Evolutionary conservation across 2,888 invertebrate species (phyloP).

Genomic region (Helleia helle): DNA sequence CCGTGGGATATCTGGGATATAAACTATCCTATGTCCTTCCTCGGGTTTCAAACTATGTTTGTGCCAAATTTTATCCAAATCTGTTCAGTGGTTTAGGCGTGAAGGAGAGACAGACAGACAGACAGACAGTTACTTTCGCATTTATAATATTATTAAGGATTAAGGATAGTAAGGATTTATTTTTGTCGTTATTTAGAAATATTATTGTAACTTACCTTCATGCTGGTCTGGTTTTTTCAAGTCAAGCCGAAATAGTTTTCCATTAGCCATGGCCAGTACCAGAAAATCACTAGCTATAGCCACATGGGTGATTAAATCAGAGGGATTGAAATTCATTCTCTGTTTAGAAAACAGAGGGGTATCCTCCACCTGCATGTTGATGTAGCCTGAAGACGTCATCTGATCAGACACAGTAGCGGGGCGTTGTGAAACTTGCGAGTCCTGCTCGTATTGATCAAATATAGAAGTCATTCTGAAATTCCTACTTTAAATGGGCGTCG

Average conservation of each 20-base stretch:
- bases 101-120: too few relatives aligned
- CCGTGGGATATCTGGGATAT: too few relatives aligned
- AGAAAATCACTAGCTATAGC: constrained; percentile 88
- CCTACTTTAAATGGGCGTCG: too few relatives aligned
- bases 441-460: constrained; percentile 88
- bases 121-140: too few relatives aligned
- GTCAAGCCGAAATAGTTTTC: constrained; percentile 85
- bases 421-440: constrained; percentile 72
- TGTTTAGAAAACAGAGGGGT: constrained; percentile 90
- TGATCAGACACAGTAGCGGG: constrained; percentile 48
- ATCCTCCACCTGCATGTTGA: constrained; percentile 75
- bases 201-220: constrained; percentile 81
- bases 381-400: constrained; percentile 68
- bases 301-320: constrained; percentile 85
- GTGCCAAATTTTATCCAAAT: too few relatives aligned
- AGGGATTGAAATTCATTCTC: constrained; percentile 85
- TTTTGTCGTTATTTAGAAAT: too few relatives aligned
- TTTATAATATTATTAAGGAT: too few relatives aligned
- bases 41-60: too few relatives aligned
- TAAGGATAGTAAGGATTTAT: too few relatives aligned
- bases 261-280: constrained; percentile 88
- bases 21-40: too few relatives aligned
- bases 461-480: constrained; percentile 81
- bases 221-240: constrained; percentile 83
- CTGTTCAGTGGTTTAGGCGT: too few relatives aligned